These are phyloP conservation scores for Lacanobia oleracea DNA, from an alignment of 2,888 invertebrate species.

Conservation along the genomic window DNA sequence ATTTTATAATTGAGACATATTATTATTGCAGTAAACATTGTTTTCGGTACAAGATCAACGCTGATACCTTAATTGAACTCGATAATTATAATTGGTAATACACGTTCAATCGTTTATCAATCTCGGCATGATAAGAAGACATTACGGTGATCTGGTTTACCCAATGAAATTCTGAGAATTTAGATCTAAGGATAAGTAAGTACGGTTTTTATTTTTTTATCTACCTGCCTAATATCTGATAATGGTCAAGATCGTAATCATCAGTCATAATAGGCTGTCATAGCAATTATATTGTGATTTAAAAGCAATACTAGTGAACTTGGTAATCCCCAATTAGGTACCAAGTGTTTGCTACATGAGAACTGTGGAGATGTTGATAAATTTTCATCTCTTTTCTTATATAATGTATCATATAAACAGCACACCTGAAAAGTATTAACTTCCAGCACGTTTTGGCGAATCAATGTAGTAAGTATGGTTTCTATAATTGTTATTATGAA, in stretches of 20 bases:
- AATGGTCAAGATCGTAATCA: slow-evolving; percentile 48
- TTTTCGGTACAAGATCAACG: slow-evolving; percentile 52
- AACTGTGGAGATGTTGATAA: neutral
- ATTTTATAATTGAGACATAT: slow-evolving; percentile 27
- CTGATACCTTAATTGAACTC: slow-evolving; percentile 60
- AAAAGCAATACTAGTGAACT: neutral
- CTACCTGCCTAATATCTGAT: slow-evolving; percentile 41
- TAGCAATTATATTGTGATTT: slow-evolving; percentile 30
- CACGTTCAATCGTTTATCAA: slow-evolving; percentile 56
- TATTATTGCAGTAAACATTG: slow-evolving; percentile 36
- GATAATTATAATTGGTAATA: slow-evolving; percentile 64
- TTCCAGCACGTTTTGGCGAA: too few species aligned
- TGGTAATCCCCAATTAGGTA: neutral
- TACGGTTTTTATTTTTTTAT: slow-evolving; percentile 41
- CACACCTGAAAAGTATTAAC: too few species aligned
- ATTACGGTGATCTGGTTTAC: slow-evolving; percentile 36
- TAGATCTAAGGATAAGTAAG: slow-evolving; percentile 33
- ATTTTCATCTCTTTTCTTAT: neutral
- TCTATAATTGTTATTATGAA: too few species aligned
- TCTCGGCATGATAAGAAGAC: slow-evolving; percentile 42
- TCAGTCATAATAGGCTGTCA: slow-evolving; percentile 35
- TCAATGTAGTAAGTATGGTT: too few species aligned
- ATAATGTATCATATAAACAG: too few species aligned
- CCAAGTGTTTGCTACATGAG: neutral
- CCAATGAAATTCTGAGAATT: slow-evolving; percentile 51